Percentiles rank a stretch among this genome's conserved stretches.
These are phyloP conservation scores for Panthera tigris DNA, from an alignment of 2,113 vertebrate species.

Conservation along the genomic window DNA sequence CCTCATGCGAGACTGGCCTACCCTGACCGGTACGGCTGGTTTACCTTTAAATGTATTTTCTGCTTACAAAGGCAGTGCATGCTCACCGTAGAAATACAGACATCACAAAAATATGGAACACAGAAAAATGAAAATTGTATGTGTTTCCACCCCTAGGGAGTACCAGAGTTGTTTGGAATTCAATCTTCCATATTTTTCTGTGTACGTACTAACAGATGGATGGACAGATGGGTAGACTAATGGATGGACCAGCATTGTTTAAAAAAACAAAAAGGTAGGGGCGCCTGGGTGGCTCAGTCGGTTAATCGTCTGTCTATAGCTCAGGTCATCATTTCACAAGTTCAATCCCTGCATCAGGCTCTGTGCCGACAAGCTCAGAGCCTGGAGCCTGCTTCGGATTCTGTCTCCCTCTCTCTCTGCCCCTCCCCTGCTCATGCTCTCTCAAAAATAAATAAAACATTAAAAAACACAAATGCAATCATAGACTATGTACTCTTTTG, in stretches of 20 bases:
- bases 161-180: not conserved
- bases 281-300: not conserved
- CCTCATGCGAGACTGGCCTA: not conserved
- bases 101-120: not conserved
- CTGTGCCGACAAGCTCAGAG: no score
- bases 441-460: not conserved
- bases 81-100: not conserved
- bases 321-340: not conserved
- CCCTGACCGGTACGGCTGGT: not conserved
- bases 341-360: no score
- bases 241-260: not conserved
- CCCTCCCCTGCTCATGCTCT: not conserved
- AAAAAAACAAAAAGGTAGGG: not conserved
- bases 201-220: not conserved
- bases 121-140: not conserved
- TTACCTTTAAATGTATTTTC: not conserved
- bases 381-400: no score
- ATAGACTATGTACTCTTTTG: not conserved
- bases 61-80: not conserved
- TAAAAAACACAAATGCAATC: not conserved
- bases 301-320: not conserved
- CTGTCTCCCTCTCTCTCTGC: not conserved
- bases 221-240: not conserved
- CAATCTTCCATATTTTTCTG: not conserved
- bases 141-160: not conserved